A percentile compares a stretch with the other conserved stretches of the same genome.
Conservation (phyloP, 2,888 invertebrate species). For the Agrilus mali region DNA sequence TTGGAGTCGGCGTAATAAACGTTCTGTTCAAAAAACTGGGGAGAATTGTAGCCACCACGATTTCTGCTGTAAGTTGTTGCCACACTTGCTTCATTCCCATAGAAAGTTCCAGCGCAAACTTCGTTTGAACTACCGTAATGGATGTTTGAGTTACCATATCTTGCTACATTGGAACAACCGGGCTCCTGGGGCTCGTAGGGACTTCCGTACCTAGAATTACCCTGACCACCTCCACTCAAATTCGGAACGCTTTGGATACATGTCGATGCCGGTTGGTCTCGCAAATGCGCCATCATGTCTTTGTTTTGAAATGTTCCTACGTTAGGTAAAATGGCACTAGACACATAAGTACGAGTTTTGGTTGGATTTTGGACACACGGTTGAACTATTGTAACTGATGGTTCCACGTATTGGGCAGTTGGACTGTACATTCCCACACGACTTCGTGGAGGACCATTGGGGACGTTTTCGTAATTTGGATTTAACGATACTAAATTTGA, state of each 20-base stretch:
- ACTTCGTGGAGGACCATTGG: conserved; percentile 26
- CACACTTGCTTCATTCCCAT: neutral
- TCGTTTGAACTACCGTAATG: neutral
- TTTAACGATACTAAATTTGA: conserved; percentile 35
- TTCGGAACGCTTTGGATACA: too few relatives aligned
- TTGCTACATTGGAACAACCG: neutral
- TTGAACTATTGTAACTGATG: conserved; percentile 27
- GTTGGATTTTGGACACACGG: conserved; percentile 13
- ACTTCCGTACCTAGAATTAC: too few relatives aligned
- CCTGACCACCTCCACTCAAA: too few relatives aligned
- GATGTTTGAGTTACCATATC: conserved; percentile 1
- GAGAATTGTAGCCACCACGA: too few relatives aligned
- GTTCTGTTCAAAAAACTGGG: conserved; percentile 3
- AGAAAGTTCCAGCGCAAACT: neutral
- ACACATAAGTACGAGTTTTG: conserved; percentile 8
- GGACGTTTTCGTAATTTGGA: conserved; percentile 44
- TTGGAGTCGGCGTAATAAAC: conserved; percentile 16
- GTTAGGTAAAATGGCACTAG: conserved; percentile 8
- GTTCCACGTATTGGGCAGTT: conserved; percentile 29
- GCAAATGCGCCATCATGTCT: conserved; percentile 1
- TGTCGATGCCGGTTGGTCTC: neutral
- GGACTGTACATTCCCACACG: conserved; percentile 41
- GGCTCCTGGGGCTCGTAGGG: too few relatives aligned
- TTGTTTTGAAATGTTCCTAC: too few relatives aligned
- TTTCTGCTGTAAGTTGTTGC: neutral